Base-by-base conservation (phyloP, 92 coral and sea anemone genomes). In the Scolanthus callimorphus region DNA sequence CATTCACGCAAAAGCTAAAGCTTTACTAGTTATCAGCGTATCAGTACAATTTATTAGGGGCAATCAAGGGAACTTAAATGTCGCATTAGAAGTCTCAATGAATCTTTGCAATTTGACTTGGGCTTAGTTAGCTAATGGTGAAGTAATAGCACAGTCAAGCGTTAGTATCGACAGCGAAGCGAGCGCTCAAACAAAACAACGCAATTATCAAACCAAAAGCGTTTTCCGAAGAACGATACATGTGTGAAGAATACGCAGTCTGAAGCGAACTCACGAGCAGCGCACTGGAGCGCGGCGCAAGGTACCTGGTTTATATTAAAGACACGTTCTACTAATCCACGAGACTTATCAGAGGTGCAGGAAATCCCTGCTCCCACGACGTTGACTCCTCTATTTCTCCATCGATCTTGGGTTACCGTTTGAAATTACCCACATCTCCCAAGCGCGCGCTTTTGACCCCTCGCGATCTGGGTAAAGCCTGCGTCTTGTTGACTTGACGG, bases 291-390 rank as follows among this genome's bases (percentile, higher is more conserved):
- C n/a, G n/a, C n/a, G n/a, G n/a, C n/a, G n/a, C n/a, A 74, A 63
- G 39, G 79, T 70, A 85, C 84, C 95, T 86, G 95, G 64, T 81
- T 81, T 74, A 74, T 81, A 73, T 50, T 82, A 81, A 77, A 81
- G 51, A 67, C 82, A 52, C 78, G 85, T 74, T 78, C 85, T 21
- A 55, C 85, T 75, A 70, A 82, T 86, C 89, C 84, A 73, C 66
- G 75, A 65, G 85, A 58, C 96, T 83, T 88, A 88, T 83, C 90
- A 66, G 77, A 73, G 67, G 77, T 73, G 78, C 96, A 88, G 96
- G 96, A 88, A 88, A 78, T 78, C 85, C 82, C 74, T 76, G 96
- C 79, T 60, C 95, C 80, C 80, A 78, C 83, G 63, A 86, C 77
- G 82, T 65, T 62, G 83, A 77, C 83, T 86, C 56, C 79, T 74